These are phyloP conservation scores for Pterophyllum scalare DNA, from an alignment of 2,113 vertebrate genomes.

Conservation along the genomic window DNA sequence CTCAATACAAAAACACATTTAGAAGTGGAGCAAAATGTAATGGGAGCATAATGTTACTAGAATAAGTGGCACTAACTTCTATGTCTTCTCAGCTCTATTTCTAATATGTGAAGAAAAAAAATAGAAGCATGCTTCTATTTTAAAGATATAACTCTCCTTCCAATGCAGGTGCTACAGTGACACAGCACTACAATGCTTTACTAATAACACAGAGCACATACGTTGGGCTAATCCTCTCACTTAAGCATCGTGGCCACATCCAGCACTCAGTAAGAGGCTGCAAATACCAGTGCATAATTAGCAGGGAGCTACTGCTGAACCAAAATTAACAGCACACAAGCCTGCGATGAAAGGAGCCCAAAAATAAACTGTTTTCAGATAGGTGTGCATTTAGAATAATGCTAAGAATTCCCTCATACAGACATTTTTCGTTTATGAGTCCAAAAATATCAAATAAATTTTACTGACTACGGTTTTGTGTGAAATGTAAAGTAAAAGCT, in stretches of 20 bases:
- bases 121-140: background rate
- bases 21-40: conserved; percentile 5
- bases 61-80: background rate
- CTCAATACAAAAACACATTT: conserved; percentile 2
- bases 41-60: background rate
- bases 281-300: conserved; percentile 50
- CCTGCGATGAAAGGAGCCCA: conserved; percentile 10
- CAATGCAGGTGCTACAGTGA: conserved; percentile 43
- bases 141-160: conserved; percentile 27
- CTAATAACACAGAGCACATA: conserved; percentile 68
- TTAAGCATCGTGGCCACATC: conserved; percentile 42
- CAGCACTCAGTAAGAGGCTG: conserved; percentile 37
- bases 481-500: background rate
- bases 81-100: background rate
- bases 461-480: background rate
- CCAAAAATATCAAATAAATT: background rate
- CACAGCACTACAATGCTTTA: conserved; percentile 49
- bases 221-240: conserved; percentile 61
- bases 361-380: background rate
- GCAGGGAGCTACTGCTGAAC: conserved; percentile 15
- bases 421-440: background rate
- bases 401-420: background rate
- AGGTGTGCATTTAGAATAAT: background rate
- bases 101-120: background rate
- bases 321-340: conserved; percentile 26